These are phyloP conservation scores for Ictalurus punctatus DNA, from an alignment of 2,113 vertebrate species.

Conservation along the genomic window DNA sequence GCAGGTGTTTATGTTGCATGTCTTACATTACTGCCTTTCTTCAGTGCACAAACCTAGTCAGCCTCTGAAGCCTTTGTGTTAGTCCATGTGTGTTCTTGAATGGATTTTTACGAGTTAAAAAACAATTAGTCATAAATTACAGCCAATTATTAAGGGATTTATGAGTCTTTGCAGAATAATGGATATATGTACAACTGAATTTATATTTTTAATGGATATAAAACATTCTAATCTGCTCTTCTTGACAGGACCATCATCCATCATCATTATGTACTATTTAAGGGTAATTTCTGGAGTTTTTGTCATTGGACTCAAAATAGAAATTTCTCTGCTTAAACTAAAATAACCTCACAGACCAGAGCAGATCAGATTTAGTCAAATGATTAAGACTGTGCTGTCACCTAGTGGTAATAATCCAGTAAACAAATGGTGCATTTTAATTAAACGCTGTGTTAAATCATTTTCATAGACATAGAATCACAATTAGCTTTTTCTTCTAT, in stretches of 20 bases:
- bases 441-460: not conserved
- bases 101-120: not conserved
- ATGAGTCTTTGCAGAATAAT: not conserved
- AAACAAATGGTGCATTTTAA: not conserved
- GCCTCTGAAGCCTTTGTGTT: constrained; percentile 26
- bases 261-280: not conserved
- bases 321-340: not conserved
- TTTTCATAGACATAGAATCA: not conserved
- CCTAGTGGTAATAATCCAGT: constrained; percentile 49
- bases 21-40: constrained; percentile 54
- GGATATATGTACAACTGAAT: not conserved
- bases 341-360: not conserved
- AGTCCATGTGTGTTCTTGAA: not conserved
- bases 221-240: not conserved
- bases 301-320: not conserved
- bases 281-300: not conserved
- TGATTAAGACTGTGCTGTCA: constrained; percentile 49
- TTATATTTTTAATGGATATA: not conserved
- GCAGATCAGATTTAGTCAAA: not conserved
- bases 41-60: constrained; percentile 51
- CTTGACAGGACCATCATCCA: not conserved
- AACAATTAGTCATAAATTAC: not conserved
- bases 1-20: constrained; percentile 55
- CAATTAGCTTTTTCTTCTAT: not conserved
- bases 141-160: not conserved